These are phyloP conservation scores for Abscondita cerata DNA, from an alignment of 2,888 invertebrate species.

Conservation along the genomic window DNA sequence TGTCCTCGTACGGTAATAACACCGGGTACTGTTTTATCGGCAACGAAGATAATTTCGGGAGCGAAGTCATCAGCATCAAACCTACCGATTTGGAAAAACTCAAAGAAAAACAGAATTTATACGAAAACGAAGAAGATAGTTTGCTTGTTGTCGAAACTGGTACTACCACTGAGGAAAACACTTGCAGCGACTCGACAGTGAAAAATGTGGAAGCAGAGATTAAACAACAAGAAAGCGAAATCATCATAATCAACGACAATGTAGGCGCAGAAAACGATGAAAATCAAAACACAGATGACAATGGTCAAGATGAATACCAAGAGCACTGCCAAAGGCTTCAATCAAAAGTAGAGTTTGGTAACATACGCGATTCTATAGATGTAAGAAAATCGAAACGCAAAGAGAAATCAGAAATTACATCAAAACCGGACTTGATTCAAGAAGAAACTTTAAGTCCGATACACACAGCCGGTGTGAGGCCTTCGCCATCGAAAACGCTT, in stretches of 20 bases:
- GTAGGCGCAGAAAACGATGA: slow-evolving; percentile 25
- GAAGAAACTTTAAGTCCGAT: slow-evolving; percentile 58
- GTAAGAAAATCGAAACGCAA: slow-evolving; percentile 65
- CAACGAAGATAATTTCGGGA: slow-evolving; percentile 47
- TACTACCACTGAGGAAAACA: slow-evolving; percentile 68
- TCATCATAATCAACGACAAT: slow-evolving; percentile 8
- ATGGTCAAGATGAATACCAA: slow-evolving; percentile 56
- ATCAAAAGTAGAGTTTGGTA: slow-evolving; percentile 73
- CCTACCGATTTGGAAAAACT: slow-evolving; percentile 48
- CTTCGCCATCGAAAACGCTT: slow-evolving; percentile 46
- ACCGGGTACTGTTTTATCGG: slow-evolving; percentile 53
- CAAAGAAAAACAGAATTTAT: slow-evolving; percentile 48
- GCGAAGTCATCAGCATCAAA: slow-evolving; percentile 50
- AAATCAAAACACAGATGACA: slow-evolving; percentile 20
- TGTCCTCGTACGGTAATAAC: slow-evolving; percentile 45
- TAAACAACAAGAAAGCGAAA: slow-evolving; percentile 23
- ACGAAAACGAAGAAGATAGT: slow-evolving; percentile 67
- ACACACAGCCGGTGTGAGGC: slow-evolving; percentile 57
- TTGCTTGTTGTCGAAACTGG: slow-evolving; percentile 63
- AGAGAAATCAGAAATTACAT: slow-evolving; percentile 45
- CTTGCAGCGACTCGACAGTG: slow-evolving; percentile 58
- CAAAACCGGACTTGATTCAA: slow-evolving; percentile 53
- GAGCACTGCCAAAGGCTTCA: slow-evolving; percentile 72
- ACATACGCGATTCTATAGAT: slow-evolving; percentile 73
- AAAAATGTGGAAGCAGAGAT: slow-evolving; percentile 53